Conservation (phyloP, 2,797 vertebrate species). For the Bovichtus diacanthus region DNA sequence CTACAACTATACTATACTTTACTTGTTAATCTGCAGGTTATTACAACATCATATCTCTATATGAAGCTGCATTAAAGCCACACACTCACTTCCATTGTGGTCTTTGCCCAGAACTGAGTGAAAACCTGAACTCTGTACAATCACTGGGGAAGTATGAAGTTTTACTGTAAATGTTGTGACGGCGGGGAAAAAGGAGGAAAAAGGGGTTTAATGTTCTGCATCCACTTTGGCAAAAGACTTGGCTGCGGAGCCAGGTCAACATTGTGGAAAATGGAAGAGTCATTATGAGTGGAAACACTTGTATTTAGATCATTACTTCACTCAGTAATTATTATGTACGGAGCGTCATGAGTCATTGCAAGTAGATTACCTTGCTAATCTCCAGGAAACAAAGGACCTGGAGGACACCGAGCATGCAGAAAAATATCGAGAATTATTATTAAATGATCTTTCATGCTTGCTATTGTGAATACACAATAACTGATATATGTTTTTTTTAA, state of each 20-base stretch:
- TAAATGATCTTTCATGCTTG: conserved; percentile 58
- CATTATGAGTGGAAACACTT: conserved; percentile 83
- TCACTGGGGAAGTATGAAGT: conserved; percentile 64
- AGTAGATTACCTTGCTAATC: conserved; percentile 80
- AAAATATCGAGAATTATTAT: conserved; percentile 67
- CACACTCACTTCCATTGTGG: conserved; percentile 44
- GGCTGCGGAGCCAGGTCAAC: conserved; percentile 73
- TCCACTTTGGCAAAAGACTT: conserved; percentile 75
- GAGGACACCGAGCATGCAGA: conserved; percentile 40
- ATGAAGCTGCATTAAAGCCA: conserved; percentile 43
- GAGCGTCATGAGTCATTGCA: conserved; percentile 81
- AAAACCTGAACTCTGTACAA: conserved; percentile 44
- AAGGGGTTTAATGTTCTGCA: conserved; percentile 72
- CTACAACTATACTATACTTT: conserved; percentile 34
- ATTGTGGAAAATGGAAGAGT: conserved; percentile 78
- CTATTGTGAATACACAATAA: conserved; percentile 70
- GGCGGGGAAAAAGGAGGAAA: conserved; percentile 31
- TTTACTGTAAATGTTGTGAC: conserved; percentile 62
- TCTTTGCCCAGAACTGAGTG: conserved; percentile 25
- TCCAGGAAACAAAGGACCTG: conserved; percentile 74
- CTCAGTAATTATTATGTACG: conserved; percentile 82
- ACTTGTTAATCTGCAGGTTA: conserved; percentile 57
- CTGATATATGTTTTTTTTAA: conserved; percentile 49
- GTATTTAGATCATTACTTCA: conserved; percentile 82
- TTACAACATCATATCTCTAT: conserved; percentile 41